phyloP scores from a whole-genome alignment of 2,113 vertebrate species.

The Eulemur rufifrons region DNA sequence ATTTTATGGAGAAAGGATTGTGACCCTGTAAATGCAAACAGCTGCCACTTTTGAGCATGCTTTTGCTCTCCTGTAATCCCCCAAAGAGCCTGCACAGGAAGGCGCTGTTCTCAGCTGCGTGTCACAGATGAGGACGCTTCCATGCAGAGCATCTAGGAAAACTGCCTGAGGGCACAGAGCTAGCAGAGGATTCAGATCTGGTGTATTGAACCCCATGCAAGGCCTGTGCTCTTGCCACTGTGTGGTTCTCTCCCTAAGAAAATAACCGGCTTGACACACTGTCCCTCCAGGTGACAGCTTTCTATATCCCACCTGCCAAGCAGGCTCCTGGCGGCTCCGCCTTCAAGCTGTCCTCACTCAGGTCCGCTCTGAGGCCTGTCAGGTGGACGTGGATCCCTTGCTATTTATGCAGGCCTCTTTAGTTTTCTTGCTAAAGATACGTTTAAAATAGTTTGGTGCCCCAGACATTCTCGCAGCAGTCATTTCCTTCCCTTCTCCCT shows the following conservation, averaged over 20 bases:
- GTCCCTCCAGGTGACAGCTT: background rate
- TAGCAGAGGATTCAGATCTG: background rate
- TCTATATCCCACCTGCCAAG: background rate
- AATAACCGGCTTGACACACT: background rate
- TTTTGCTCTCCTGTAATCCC: background rate
- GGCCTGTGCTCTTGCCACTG: background rate
- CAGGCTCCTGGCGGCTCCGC: background rate
- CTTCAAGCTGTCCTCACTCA: background rate
- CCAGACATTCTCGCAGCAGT: constrained; percentile 75
- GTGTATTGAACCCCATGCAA: background rate
- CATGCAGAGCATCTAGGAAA: background rate
- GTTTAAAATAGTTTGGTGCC: constrained; percentile 68
- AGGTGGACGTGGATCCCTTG: background rate
- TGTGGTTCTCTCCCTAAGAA: background rate
- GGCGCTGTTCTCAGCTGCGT: background rate
- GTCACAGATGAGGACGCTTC: background rate
- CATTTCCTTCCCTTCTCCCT: constrained; percentile 75
- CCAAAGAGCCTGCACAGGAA: background rate
- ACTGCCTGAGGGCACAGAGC: background rate
- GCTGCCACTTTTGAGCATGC: background rate
- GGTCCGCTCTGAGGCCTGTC: background rate
- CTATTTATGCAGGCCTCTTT: constrained; percentile 8
- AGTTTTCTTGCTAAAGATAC: constrained; percentile 60
- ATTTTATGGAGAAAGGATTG: background rate
- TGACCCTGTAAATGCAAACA: background rate